phyloP scores from a whole-genome alignment of 2,888 invertebrate species.

The Patella caerulea region DNA sequence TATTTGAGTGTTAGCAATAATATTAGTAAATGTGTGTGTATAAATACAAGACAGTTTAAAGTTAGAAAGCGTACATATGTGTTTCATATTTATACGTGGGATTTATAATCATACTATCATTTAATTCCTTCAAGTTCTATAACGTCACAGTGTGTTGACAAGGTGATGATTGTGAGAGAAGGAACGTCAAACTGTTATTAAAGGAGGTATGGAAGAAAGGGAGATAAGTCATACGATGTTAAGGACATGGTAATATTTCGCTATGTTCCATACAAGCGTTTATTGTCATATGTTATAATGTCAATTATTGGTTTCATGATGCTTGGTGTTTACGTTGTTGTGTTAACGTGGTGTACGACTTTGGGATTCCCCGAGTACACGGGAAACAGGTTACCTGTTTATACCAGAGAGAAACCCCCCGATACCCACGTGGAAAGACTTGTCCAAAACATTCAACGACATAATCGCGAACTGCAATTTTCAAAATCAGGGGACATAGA shows the following conservation, averaged over 20 bases:
- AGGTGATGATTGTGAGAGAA: neutral
- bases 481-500: neutral
- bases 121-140: neutral
- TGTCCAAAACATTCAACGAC: slow-evolving; percentile 10
- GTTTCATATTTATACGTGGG: no score
- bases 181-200: neutral
- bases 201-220: neutral
- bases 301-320: neutral
- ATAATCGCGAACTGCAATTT: neutral
- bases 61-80: no score
- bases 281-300: neutral
- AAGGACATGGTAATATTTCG: neutral
- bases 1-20: no score
- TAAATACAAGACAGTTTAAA: no score
- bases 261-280: neutral
- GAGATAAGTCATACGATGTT: neutral
- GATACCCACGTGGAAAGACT: neutral
- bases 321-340: neutral
- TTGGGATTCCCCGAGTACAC: neutral
- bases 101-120: no score
- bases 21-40: no score
- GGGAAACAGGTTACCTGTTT: neutral
- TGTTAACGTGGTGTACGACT: neutral
- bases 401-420: neutral
- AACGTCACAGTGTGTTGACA: neutral